Conservation (phyloP, 2,888 invertebrate species). For the Synergus japonicus region DNA sequence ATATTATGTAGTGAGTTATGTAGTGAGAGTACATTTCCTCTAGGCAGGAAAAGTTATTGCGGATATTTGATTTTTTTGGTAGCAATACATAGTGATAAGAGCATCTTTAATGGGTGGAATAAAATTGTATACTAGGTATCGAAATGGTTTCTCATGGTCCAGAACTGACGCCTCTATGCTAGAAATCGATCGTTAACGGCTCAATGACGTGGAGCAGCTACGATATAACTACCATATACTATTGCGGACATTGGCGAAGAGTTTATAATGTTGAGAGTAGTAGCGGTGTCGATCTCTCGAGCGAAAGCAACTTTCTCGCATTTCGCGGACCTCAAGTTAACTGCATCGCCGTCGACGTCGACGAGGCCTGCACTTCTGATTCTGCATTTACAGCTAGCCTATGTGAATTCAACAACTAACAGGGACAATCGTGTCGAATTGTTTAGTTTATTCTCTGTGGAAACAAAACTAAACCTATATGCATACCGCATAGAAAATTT, state of each 20-base stretch:
- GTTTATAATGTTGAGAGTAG: conserved; percentile 43
- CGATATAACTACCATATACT: conserved; percentile 13
- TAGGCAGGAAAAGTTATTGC: conserved; percentile 5
- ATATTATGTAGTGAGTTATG: background rate
- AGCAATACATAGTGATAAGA: conserved; percentile 16
- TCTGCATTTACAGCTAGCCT: background rate
- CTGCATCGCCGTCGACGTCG: background rate
- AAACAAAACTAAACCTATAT: conserved; percentile 24
- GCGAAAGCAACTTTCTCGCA: conserved; percentile 70
- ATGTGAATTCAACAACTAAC: background rate
- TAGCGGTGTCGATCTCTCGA: conserved; percentile 58
- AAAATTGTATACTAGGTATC: conserved; percentile 10
- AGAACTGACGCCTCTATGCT: conserved; percentile 13
- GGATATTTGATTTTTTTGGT: conserved; percentile 5
- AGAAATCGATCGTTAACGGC: conserved; percentile 24
- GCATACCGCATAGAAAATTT: background rate
- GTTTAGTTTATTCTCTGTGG: conserved; percentile 11
- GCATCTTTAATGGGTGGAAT: conserved; percentile 14
- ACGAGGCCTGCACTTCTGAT: background rate
- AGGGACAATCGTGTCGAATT: conserved; percentile 1
- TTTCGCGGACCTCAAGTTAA: conserved; percentile 39
- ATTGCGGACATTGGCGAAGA: background rate
- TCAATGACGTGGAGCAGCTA: background rate
- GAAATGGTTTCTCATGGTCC: conserved; percentile 28
- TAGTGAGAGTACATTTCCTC: conserved; percentile 15